Percentiles rank a stretch among this genome's conserved stretches.
phyloP scores from a whole-genome alignment of 2,888 invertebrate genomes.

The Agrilus biguttatus region DNA sequence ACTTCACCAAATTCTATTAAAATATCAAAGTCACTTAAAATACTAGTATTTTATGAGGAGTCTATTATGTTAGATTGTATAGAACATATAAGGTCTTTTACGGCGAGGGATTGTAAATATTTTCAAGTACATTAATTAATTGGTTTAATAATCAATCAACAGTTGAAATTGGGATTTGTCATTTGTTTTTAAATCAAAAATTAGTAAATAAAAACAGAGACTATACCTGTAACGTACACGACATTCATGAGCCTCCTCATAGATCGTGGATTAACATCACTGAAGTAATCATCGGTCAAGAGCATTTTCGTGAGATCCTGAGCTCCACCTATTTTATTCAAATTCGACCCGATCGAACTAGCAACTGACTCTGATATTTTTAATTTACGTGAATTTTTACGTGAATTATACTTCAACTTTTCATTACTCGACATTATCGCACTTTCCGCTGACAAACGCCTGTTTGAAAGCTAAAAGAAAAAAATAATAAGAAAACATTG shows the following conservation, averaged over 20 bases:
- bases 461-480: conserved; percentile 45
- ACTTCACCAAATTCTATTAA: no score
- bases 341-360: conserved; percentile 78
- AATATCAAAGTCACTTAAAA: no score
- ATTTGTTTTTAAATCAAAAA: no score
- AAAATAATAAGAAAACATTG: no score
- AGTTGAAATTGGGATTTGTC: no score
- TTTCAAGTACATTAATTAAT: no score
- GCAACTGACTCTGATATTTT: conserved; percentile 80
- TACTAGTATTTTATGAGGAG: no score
- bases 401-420: conserved; percentile 41
- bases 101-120: no score
- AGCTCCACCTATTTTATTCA: conserved; percentile 63
- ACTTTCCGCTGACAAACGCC: conserved; percentile 66
- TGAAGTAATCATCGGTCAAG: conserved; percentile 95
- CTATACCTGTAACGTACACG: conserved; percentile 78
- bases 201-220: no score
- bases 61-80: no score
- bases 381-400: conserved; percentile 55
- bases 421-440: conserved; percentile 72
- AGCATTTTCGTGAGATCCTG: conserved; percentile 64
- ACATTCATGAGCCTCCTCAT: conserved; percentile 96
- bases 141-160: no score
- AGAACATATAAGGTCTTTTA: no score
- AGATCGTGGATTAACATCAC: conserved; percentile 94